Conservation (phyloP, 2,113 vertebrate species). For the Xenopus tropicalis region DNA sequence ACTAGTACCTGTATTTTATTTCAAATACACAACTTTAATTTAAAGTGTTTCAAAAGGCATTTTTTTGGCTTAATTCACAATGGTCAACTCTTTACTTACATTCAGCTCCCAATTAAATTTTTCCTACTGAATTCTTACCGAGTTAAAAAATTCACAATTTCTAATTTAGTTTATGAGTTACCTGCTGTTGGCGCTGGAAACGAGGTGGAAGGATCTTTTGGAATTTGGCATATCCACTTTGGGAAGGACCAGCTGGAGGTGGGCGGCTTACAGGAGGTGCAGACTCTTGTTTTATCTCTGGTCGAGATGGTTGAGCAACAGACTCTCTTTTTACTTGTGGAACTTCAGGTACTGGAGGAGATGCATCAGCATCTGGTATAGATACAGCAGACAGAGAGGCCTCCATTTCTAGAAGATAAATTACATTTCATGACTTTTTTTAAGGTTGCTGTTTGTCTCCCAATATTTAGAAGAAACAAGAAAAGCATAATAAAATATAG, state of each 20-base stretch:
- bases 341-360: slow-evolving; percentile 58
- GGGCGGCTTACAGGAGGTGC: slow-evolving; percentile 61
- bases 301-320: slow-evolving; percentile 49
- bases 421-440: neutral
- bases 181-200: slow-evolving; percentile 92
- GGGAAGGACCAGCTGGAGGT: slow-evolving; percentile 58
- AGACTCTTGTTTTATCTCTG: slow-evolving; percentile 66
- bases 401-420: neutral
- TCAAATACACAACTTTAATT: too few relatives aligned
- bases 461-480: too few relatives aligned
- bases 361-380: slow-evolving; percentile 40
- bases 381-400: neutral
- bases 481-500: too few relatives aligned
- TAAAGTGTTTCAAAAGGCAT: too few relatives aligned
- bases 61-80: too few relatives aligned
- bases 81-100: too few relatives aligned
- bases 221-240: slow-evolving; percentile 81
- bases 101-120: too few relatives aligned
- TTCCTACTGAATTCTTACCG: too few relatives aligned
- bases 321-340: slow-evolving; percentile 67
- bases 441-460: too few relatives aligned
- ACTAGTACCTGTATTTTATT: too few relatives aligned
- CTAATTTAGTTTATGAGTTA: slow-evolving; percentile 41
- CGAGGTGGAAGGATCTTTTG: slow-evolving; percentile 89
- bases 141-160: too few relatives aligned